Percentiles rank a stretch among this genome's conserved stretches.
These are phyloP conservation scores for Porphyrio hochstetteri DNA, from an alignment of 2,113 vertebrate species.

Conservation along the genomic window DNA sequence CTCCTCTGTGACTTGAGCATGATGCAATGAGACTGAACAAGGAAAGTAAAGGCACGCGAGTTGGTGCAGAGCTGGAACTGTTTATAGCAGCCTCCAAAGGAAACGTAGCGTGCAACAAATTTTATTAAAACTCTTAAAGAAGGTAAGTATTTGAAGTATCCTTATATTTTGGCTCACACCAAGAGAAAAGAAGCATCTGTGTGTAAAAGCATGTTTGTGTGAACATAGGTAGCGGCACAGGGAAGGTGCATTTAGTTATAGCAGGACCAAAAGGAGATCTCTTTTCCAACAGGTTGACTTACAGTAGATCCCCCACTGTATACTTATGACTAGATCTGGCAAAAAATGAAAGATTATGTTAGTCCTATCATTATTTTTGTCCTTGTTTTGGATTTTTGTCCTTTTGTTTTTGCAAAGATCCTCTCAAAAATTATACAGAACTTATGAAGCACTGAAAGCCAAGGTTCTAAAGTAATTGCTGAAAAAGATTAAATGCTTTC, in stretches of 20 bases:
- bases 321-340: conserved; percentile 9
- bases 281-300: conserved; percentile 45
- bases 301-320: neutral
- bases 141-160: neutral
- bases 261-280: conserved; percentile 16
- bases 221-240: neutral
- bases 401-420: neutral
- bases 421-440: neutral
- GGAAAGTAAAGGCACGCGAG: neutral
- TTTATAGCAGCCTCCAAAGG: neutral
- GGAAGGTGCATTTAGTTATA: neutral
- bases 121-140: neutral
- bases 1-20: neutral
- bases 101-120: neutral
- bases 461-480: neutral
- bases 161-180: conserved; percentile 2
- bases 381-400: neutral
- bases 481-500: neutral
- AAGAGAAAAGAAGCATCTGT: neutral
- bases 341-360: conserved; percentile 42
- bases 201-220: neutral
- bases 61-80: neutral
- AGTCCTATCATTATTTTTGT: neutral
- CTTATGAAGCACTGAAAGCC: neutral
- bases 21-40: neutral